These are phyloP conservation scores for Beroe ovata DNA, from an alignment of 37 sponge, comb jelly and placozoan genomes.

Conservation along the genomic window DNA sequence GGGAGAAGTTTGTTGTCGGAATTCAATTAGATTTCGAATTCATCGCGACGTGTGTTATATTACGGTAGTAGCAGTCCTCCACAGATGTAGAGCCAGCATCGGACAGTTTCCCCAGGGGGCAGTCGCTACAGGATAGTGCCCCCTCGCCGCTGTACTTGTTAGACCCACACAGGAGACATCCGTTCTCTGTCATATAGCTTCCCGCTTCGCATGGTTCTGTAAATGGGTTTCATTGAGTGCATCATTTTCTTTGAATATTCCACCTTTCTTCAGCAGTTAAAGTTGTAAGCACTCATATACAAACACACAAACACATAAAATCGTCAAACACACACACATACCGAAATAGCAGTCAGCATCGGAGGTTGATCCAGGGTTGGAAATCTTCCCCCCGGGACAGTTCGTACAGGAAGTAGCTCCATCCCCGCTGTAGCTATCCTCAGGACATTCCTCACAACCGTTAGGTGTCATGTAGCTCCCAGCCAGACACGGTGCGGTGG, in stretches of 20 bases:
- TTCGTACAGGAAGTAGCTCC: neutral
- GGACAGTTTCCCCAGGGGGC: neutral
- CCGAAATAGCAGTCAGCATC: neutral
- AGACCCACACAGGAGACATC: neutral
- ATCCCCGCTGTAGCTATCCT: neutral
- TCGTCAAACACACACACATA: too few relatives aligned
- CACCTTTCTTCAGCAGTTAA: too few relatives aligned
- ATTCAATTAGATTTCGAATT: too few relatives aligned
- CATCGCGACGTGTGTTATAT: too few relatives aligned
- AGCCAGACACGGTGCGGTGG: neutral
- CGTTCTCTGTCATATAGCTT: conserved; percentile 16
- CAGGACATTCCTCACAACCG: neutral
- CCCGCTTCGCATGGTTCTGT: conserved; percentile 22
- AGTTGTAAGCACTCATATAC: too few relatives aligned
- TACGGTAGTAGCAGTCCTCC: neutral
- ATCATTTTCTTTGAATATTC: too few relatives aligned
- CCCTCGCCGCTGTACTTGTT: conserved; percentile 10
- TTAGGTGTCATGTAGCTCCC: conserved; percentile 13
- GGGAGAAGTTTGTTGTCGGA: too few relatives aligned
- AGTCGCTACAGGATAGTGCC: neutral
- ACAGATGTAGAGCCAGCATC: neutral
- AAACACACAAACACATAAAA: too few relatives aligned
- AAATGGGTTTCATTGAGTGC: too few relatives aligned
- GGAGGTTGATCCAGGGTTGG: neutral
- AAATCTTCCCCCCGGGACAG: neutral